These are phyloP conservation scores for Dendrocopos noguchii DNA, from an alignment of 2,113 vertebrate species.

Conservation along the genomic window DNA sequence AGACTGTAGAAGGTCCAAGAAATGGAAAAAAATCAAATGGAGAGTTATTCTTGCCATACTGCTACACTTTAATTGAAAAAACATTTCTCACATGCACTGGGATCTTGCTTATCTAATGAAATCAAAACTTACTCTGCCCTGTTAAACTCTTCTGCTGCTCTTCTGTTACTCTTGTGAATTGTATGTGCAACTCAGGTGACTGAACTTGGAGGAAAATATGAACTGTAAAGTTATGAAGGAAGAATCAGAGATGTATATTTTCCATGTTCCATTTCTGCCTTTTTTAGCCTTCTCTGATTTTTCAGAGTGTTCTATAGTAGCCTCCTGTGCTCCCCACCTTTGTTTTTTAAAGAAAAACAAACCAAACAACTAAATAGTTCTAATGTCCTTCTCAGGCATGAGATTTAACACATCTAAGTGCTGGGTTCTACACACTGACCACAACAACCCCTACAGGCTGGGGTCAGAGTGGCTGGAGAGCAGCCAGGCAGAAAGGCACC, in stretches of 20 bases:
- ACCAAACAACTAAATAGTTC: not conserved
- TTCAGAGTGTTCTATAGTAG: not conserved
- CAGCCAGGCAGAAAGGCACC: too few species aligned
- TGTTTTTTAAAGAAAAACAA: too few species aligned
- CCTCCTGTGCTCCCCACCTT: not conserved
- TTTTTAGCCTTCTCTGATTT: not conserved
- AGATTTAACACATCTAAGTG: too few species aligned
- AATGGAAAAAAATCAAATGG: not conserved
- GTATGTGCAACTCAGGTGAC: not conserved
- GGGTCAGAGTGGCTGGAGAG: too few species aligned
- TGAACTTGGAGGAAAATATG: constrained; percentile 19
- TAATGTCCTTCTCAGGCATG: not conserved
- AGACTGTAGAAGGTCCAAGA: not conserved
- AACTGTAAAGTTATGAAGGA: not conserved
- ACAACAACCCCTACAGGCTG: too few species aligned
- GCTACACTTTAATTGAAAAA: not conserved
- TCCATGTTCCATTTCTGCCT: not conserved
- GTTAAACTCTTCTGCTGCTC: not conserved
- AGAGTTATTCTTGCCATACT: not conserved
- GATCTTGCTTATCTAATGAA: not conserved
- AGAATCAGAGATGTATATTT: not conserved
- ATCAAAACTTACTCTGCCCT: not conserved
- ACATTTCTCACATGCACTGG: not conserved
- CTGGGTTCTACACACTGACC: too few species aligned
- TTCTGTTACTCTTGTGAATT: constrained; percentile 7